These are phyloP conservation scores for Zaprionus lachaisei DNA, from an alignment of 1,140 invertebrate species.

Conservation along the genomic window DNA sequence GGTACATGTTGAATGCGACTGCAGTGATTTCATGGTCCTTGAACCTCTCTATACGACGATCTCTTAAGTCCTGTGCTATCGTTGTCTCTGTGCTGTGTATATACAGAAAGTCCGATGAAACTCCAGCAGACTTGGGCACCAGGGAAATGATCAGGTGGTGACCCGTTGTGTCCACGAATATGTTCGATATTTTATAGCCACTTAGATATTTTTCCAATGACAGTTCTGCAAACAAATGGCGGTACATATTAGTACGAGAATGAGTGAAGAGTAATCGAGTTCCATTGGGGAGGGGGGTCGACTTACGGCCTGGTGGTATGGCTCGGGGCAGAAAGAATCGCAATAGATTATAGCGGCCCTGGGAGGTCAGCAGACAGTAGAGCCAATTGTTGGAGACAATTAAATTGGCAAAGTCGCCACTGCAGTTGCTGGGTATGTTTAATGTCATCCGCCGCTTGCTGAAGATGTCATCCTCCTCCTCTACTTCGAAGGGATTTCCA, in stretches of 20 bases:
- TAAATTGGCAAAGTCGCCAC: conserved; percentile 89
- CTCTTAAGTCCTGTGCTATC: conserved; percentile 85
- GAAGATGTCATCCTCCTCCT: conserved; percentile 89
- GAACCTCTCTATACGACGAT: conserved; percentile 87
- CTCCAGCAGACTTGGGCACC: conserved; percentile 86
- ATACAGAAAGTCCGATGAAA: conserved; percentile 91
- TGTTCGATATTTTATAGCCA: conserved; percentile 87
- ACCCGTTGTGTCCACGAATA: conserved; percentile 95
- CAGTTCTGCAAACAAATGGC: conserved; percentile 85
- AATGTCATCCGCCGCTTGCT: conserved; percentile 92
- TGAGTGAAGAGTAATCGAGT: not conserved
- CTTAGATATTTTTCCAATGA: conserved; percentile 86
- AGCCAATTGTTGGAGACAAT: conserved; percentile 93
- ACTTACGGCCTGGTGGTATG: conserved; percentile 90
- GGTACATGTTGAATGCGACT: conserved; percentile 94
- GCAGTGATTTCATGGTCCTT: conserved; percentile 94
- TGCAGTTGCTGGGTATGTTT: conserved; percentile 88
- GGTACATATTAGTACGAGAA: not conserved
- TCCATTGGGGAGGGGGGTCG: not conserved
- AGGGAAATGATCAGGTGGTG: conserved; percentile 93
- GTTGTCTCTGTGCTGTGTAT: conserved; percentile 87
- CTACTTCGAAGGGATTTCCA: conserved; percentile 84
- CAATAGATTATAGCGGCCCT: conserved; percentile 91
- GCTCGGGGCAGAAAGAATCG: conserved; percentile 93
- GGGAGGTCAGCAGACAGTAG: conserved; percentile 93